phyloP scores from a whole-genome alignment of 2,113 vertebrate species.

The Psittacus erithacus region DNA sequence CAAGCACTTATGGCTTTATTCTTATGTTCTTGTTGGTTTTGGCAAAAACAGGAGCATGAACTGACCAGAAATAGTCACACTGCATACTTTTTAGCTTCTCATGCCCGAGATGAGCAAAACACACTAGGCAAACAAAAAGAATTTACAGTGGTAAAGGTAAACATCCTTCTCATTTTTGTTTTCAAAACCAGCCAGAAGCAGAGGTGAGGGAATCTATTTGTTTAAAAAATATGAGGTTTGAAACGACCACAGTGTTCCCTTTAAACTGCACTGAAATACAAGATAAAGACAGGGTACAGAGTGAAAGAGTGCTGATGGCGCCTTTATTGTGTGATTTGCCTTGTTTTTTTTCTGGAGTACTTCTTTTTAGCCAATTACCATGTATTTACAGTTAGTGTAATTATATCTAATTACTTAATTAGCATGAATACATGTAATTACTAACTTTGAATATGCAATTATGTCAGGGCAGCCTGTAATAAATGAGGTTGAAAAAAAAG shows the following conservation, averaged over 20 bases:
- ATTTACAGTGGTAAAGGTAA: background rate
- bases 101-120: background rate
- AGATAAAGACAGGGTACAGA: constrained; percentile 36
- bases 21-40: background rate
- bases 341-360: constrained; percentile 63
- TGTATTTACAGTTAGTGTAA: constrained; percentile 77
- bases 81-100: constrained; percentile 21
- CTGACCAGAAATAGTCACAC: constrained; percentile 27
- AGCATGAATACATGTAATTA: constrained; percentile 74
- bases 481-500: constrained; percentile 64
- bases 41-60: background rate
- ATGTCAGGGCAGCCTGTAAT: constrained; percentile 60
- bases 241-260: constrained; percentile 32
- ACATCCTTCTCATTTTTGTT: background rate
- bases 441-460: constrained; percentile 72
- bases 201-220: background rate
- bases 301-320: constrained; percentile 48
- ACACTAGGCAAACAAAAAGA: background rate
- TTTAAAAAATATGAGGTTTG: constrained; percentile 18
- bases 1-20: background rate
- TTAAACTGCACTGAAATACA: constrained; percentile 14
- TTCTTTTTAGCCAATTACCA: constrained; percentile 72
- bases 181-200: background rate
- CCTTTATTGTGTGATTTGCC: constrained; percentile 64
- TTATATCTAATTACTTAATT: constrained; percentile 79